phyloP scores from a whole-genome alignment of 2,797 vertebrate species.

The Xenentodon cancila region DNA sequence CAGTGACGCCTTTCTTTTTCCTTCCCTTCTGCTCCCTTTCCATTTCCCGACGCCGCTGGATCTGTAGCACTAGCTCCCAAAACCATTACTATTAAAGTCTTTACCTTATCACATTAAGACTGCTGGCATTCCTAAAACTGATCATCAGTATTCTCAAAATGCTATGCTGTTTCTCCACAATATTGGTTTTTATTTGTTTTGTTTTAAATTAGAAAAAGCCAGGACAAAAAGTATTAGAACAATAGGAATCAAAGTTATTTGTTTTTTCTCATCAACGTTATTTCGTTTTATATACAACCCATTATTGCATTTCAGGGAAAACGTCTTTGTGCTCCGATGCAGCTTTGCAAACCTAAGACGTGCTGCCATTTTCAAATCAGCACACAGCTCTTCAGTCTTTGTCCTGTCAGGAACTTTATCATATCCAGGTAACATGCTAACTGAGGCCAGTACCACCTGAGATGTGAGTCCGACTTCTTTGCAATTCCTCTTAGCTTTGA shows the following conservation, averaged over 20 bases:
- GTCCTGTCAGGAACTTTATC: background rate
- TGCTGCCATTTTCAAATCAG: background rate
- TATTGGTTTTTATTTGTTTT: too few species aligned
- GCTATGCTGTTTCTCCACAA: too few species aligned
- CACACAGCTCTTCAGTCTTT: background rate
- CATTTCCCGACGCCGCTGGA: conserved; percentile 16
- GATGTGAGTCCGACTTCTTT: too few species aligned
- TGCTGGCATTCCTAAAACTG: background rate
- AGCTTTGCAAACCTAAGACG: background rate
- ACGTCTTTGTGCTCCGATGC: background rate
- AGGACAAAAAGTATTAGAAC: too few species aligned
- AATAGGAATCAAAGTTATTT: too few species aligned
- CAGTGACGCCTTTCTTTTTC: conserved; percentile 44
- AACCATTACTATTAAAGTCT: background rate
- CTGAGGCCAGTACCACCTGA: background rate
- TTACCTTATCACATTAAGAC: conserved; percentile 2
- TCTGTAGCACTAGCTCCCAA: conserved; percentile 6
- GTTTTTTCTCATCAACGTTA: too few species aligned
- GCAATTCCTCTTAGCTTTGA: too few species aligned
- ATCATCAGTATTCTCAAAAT: too few species aligned
- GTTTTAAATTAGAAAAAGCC: too few species aligned
- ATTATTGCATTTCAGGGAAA: too few species aligned
- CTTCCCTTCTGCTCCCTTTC: conserved; percentile 37
- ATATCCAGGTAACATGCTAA: background rate
- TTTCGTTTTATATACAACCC: too few species aligned